Conservation (phyloP, 2,888 invertebrate genomes). For the Megaustenia siamemsis region DNA sequence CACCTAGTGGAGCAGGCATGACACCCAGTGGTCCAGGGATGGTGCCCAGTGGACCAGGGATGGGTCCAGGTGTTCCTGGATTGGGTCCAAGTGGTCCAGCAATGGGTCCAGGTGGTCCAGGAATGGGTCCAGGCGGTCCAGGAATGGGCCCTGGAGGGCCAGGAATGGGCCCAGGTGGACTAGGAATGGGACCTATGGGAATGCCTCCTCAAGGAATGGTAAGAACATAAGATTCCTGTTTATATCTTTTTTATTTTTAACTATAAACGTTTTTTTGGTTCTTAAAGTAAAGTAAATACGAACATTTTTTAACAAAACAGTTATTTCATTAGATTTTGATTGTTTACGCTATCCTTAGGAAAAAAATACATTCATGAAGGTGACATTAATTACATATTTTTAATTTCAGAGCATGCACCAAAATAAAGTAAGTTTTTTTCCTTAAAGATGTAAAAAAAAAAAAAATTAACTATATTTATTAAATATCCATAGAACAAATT, state of each 20-base stretch:
- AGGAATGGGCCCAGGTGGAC: conserved; percentile 21
- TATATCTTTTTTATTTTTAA: too few species aligned
- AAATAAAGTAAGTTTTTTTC: conserved; percentile 33
- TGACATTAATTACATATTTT: neutral
- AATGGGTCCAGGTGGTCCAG: conserved; percentile 80
- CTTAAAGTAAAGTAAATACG: too few species aligned
- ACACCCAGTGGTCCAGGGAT: conserved; percentile 52
- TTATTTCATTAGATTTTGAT: too few species aligned
- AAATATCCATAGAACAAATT: conserved; percentile 10
- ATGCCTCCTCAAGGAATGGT: conserved; percentile 41
- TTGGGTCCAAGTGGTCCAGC: conserved; percentile 82
- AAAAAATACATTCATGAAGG: neutral
- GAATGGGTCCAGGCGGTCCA: neutral
- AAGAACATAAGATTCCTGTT: neutral
- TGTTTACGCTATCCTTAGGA: too few species aligned
- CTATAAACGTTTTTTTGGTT: too few species aligned
- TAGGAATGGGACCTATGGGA: conserved; percentile 29
- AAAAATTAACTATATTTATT: neutral
- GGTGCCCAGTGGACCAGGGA: conserved; percentile 72
- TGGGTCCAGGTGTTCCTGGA: conserved; percentile 58
- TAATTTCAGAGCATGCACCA: conserved; percentile 29
- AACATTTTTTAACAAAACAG: too few species aligned
- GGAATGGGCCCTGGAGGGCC: neutral
- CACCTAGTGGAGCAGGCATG: conserved; percentile 60
- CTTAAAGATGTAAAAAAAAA: too few species aligned